Evolutionary conservation across 1,140 invertebrate genomes (phyloP), one percentile per base, ranked within the genome.

Genomic region (Lordiphosa mommai): DNA sequence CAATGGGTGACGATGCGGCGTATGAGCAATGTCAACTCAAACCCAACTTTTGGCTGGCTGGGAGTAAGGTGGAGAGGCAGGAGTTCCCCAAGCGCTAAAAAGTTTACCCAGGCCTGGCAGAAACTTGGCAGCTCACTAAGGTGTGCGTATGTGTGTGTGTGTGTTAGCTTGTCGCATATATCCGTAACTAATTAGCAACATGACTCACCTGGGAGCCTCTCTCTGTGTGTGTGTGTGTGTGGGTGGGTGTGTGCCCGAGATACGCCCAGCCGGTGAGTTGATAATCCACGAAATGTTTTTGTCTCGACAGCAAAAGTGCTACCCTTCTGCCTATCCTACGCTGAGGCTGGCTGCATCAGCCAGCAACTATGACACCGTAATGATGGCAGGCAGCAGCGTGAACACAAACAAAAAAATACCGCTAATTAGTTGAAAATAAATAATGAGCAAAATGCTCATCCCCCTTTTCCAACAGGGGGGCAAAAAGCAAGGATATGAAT

Each of bases 391-490:
- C 6, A 27, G 27, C 10, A 44, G 17, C 29, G 17, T 10, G 14
- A 20, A 46, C 10, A 27, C 17, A 47, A 37, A 38, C 52, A 59
- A 71, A 47, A 61, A 67, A 79, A 71, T 67, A 66, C 74, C 76
- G 76, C 76, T 82, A 80, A 80, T 80, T 80, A 82, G 74, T 61
- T 80, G 70, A 80, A 80, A 80, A 80, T 80, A 82, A 82, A 80
- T 82, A 82, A 82, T 67, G 66, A 80, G 65, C 53, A 50, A 61
- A 53, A 37, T 61, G 58, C 70, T 51, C n/a, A n/a, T n/a, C n/a
- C 53, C 51, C 20, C 20, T 5, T 6, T 23, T 5, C 20, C 57
- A 52, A 69, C 53, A 61, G 73, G 51, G 58, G 57, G 59, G 52
- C 46, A 12, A 46, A 12, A 2, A 33, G 10, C 8, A 41, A 12